Evolutionary conservation across 2,888 invertebrate genomes (phyloP).

Genomic region (Phengaris alcon): DNA sequence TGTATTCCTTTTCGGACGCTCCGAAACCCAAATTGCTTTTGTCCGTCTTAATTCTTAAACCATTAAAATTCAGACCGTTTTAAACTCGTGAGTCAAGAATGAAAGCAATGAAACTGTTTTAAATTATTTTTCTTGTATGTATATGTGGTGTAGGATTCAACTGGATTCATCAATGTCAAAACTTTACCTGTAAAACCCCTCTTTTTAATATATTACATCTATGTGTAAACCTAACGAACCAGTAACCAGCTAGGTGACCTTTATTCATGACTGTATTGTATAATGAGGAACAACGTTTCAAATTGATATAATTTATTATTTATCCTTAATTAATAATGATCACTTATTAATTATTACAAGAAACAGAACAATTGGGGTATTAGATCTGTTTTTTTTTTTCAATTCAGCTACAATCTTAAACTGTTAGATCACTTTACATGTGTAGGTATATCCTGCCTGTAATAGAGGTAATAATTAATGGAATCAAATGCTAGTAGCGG

Average conservation of each 20-base stretch:
- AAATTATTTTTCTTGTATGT: not conserved
- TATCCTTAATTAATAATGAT: too few relatives aligned
- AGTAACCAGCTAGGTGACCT: too few relatives aligned
- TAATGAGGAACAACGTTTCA: too few relatives aligned
- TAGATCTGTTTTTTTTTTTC: too few relatives aligned
- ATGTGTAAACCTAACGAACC: too few relatives aligned
- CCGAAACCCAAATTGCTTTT: conserved; percentile 43
- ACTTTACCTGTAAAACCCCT: not conserved
- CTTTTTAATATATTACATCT: too few relatives aligned
- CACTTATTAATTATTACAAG: too few relatives aligned
- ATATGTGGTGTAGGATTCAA: not conserved
- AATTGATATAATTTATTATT: too few relatives aligned
- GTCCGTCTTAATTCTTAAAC: conserved; percentile 37
- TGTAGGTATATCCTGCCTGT: not conserved
- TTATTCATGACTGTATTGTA: too few relatives aligned
- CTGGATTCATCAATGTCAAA: not conserved
- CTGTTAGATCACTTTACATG: not conserved
- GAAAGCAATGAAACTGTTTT: not conserved
- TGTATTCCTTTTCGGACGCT: conserved; percentile 44
- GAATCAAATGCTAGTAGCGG: conserved; percentile 11
- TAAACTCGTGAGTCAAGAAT: conserved; percentile 11
- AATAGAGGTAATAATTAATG: conserved; percentile 5
- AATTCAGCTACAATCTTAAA: not conserved
- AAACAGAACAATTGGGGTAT: too few relatives aligned
- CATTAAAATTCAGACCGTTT: conserved; percentile 20